phyloP scores from a whole-genome alignment of 2,888 invertebrate species.

The Venusia cambrica region DNA sequence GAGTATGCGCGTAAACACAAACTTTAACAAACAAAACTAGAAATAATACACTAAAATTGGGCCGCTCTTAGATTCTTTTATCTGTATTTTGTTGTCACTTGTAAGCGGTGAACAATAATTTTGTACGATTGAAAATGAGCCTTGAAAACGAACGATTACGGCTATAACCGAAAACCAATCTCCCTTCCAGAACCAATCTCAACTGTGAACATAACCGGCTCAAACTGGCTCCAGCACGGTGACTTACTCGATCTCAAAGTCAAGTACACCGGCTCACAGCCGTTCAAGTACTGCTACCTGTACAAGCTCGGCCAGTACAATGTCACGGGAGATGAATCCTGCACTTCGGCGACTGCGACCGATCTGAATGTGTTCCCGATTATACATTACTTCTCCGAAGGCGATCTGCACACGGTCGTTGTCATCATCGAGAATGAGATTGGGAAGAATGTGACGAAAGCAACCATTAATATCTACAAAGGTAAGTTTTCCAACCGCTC shows the following conservation, averaged over 20 bases:
- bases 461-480: slow-evolving; percentile 91
- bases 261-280: slow-evolving; percentile 87
- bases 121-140: no score
- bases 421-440: slow-evolving; percentile 90
- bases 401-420: slow-evolving; percentile 88
- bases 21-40: no score
- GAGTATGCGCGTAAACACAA: no score
- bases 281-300: slow-evolving; percentile 86
- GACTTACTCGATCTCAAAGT: slow-evolving; percentile 87
- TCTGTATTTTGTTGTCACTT: no score
- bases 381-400: slow-evolving; percentile 85
- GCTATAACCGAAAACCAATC: no score
- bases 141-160: no score
- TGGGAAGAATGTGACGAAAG: slow-evolving; percentile 84
- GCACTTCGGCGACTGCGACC: slow-evolving; percentile 60
- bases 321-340: slow-evolving; percentile 89
- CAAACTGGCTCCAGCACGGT: slow-evolving; percentile 91
- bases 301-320: slow-evolving; percentile 85
- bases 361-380: slow-evolving; percentile 82
- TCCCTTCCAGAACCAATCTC: slow-evolving; percentile 88
- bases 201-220: slow-evolving; percentile 85
- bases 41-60: no score
- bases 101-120: no score
- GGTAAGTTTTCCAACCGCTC: no score
- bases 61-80: no score